Evolutionary conservation across 2,797 vertebrate species (phyloP), one percentile per base, ranked within the genome.

Genomic region (Pristis pectinata): DNA sequence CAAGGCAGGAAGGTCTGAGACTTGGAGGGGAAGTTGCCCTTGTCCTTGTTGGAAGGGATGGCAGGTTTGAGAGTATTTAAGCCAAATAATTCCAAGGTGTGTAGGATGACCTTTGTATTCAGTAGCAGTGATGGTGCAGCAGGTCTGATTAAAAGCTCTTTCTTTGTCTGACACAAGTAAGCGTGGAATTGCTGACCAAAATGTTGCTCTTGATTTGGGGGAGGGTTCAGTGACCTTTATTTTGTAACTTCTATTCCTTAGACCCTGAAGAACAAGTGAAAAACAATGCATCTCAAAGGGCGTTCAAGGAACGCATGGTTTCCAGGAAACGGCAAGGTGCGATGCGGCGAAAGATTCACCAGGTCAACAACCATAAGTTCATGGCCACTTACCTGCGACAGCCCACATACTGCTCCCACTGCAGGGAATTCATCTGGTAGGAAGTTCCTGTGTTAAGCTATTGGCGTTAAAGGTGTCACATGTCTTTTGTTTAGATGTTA

Each of bases 361-460:
- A 99, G 96, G 98, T 99, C 96, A 99, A 99, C 0, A 98, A 98
- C 10, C 99, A 99, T 97, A 99, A 99, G 96, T 99, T 99, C 95
- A 99, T 99, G 99, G 99, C 99, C 56, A 99, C 99, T 0, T 99
- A 98, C 95, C 97, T 99, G 94, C 97, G 98, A 34, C 99, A 99
- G 96, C 99, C 99, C 37, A 99, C 99, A 0, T 99, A 99, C 97
- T 99, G 99, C 95, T 99, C 98, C 0, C 99, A 99, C 97, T 99
- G 99, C 97, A 97, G 96, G 95, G 98, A 99, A 94, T 99, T 99
- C 95, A 99, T 99, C 97, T 99, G 99, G 99, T 99, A 97, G 98
- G 98, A 89, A 91, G 59, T n/a, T 64, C 17, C 53, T n/a, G 83
- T n/a, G 11, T 61, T 87, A 34, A n/a, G 53, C 24, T 41, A 11